Base-by-base conservation (phyloP, 2,113 vertebrate genomes). In the Hystrix cristata region DNA sequence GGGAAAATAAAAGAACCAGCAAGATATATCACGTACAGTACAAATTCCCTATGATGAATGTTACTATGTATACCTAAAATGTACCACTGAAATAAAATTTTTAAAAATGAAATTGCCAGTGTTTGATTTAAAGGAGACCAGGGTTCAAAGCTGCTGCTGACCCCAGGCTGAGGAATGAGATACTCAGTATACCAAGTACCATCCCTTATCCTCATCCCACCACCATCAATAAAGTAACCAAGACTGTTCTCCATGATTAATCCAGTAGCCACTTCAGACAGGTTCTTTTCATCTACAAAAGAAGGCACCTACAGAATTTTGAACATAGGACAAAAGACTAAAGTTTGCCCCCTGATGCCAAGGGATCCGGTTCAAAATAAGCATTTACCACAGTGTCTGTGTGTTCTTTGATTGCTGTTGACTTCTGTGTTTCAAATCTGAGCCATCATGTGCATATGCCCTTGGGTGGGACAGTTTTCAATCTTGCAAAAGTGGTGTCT, bases 231-330 rank as follows among this genome's bases (percentile, higher is more conserved):
- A 19, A 94, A 81, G 6, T 14, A 38, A 34, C 53, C 15, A 25
- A 27, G 15, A 29, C 31, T 53, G 9, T 25, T 5, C 0, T 0
- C 29, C 10, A 38, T 43, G 19, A 81, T 60, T 46, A 92, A 83
- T 31, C 86, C 62, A 87, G 1, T 59, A 67, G 0, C 25, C 38
- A 12, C 0, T 38, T 48, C 55, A 48, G 8, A 53, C 27, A 88
- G n/a, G 4, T 94, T 79, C 51, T n/a, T n/a, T 92, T 92, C 59
- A 64, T 82, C 88, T 78, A 27, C 53, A 96, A 96, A 91, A 9
- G 31, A 86, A 94, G 15, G 21, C 59, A 29, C n/a, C 23, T 27
- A 31, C n/a, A 81, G 27, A 87, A 38, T 10, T 46, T 89, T 46
- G 25, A 19, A 76, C n/a, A 31, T 19, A 65, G 19, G 21, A 86